These are phyloP conservation scores for Eustalomyia histrio DNA, from an alignment of 2,888 invertebrate genomes.

Conservation along the genomic window DNA sequence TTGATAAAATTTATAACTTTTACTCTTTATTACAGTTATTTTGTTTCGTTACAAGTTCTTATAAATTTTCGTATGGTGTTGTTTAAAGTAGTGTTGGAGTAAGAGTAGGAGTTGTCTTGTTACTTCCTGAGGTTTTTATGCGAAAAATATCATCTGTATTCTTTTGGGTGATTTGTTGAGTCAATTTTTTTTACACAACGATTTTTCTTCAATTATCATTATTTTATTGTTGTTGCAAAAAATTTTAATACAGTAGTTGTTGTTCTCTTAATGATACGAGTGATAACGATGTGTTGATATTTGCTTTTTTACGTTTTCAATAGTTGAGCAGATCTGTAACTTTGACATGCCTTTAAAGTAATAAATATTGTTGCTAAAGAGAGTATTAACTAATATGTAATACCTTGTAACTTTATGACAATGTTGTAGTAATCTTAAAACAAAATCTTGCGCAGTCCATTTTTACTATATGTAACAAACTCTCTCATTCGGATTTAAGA, in stretches of 20 bases:
- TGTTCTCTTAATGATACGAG: slow-evolving; percentile 62
- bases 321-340: slow-evolving; percentile 36
- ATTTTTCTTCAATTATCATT: slow-evolving; percentile 51
- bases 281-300: slow-evolving; percentile 67
- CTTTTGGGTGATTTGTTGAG: slow-evolving; percentile 31
- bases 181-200: slow-evolving; percentile 59
- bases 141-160: slow-evolving; percentile 63
- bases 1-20: slow-evolving; percentile 6
- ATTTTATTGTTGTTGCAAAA: slow-evolving; percentile 59
- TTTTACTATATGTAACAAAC: neutral
- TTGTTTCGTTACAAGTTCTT: neutral
- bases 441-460: slow-evolving; percentile 24
- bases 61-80: slow-evolving; percentile 62
- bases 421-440: slow-evolving; percentile 12
- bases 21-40: slow-evolving; percentile 11
- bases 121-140: slow-evolving; percentile 77
- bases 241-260: slow-evolving; percentile 19
- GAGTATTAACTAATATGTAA: neutral
- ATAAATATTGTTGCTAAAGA: slow-evolving; percentile 17
- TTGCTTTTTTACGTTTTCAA: slow-evolving; percentile 24
- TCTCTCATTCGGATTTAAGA: slow-evolving; percentile 27
- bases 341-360: neutral
- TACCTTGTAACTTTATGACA: neutral
- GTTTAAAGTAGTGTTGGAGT: slow-evolving; percentile 71
- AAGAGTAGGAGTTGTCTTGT: slow-evolving; percentile 77